phyloP scores from a whole-genome alignment of 2,888 invertebrate genomes.

The Junonia oenone region DNA sequence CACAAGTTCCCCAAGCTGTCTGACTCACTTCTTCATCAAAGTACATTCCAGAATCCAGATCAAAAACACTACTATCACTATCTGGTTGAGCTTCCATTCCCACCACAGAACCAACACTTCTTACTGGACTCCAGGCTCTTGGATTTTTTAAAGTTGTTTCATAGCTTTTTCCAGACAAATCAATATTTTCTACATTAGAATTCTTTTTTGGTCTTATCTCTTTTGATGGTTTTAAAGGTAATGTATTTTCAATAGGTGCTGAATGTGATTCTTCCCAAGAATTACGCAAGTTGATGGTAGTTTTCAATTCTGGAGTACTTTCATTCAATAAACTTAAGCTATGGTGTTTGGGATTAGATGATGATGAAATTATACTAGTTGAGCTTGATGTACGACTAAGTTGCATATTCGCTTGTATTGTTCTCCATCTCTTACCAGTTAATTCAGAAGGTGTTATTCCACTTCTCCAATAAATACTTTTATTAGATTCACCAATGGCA shows the following conservation, averaged over 20 bases:
- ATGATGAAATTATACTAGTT: slow-evolving; percentile 84
- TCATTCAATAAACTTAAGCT: slow-evolving; percentile 80
- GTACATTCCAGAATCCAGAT: slow-evolving; percentile 89
- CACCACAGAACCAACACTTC: slow-evolving; percentile 90
- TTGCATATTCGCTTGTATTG: slow-evolving; percentile 89
- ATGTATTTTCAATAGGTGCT: slow-evolving; percentile 85
- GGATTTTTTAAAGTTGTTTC: slow-evolving; percentile 88
- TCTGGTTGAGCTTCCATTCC: slow-evolving; percentile 93
- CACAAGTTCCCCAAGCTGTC: slow-evolving; percentile 89
- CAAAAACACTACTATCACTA: slow-evolving; percentile 89
- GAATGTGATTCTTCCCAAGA: slow-evolving; percentile 87
- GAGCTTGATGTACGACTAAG: slow-evolving; percentile 90
- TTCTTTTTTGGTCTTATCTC: slow-evolving; percentile 53
- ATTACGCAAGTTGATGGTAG: slow-evolving; percentile 75
- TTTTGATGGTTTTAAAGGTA: slow-evolving; percentile 74
- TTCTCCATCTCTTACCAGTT: slow-evolving; percentile 93
- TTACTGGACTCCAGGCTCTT: slow-evolving; percentile 92
- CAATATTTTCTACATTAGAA: slow-evolving; percentile 63
- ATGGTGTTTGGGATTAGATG: slow-evolving; percentile 82
- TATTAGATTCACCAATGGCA: slow-evolving; percentile 90
- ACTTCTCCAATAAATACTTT: slow-evolving; percentile 88
- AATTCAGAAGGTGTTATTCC: slow-evolving; percentile 87
- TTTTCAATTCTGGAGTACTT: slow-evolving; percentile 57
- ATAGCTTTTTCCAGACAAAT: slow-evolving; percentile 83
- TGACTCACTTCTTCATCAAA: slow-evolving; percentile 88